Conservation (phyloP, 2,797 vertebrate species). For the Cossypha polioptera region DNA sequence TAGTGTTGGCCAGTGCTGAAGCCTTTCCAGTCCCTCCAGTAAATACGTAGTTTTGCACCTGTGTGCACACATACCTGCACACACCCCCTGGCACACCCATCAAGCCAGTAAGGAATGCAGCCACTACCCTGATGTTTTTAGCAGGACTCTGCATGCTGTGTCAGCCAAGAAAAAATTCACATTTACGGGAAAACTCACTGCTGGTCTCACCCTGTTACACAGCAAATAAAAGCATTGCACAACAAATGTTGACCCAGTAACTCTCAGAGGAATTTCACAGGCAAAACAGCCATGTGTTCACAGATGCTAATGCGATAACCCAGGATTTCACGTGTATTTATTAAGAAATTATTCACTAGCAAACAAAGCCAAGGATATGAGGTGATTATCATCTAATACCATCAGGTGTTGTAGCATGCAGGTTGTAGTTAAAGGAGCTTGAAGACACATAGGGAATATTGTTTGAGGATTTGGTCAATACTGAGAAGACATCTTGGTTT, state of each 20-base stretch:
- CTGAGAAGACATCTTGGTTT: not conserved
- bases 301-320: not conserved
- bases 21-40: not conserved
- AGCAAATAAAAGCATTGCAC: conserved; percentile 33
- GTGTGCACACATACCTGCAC: not conserved
- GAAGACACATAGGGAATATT: not conserved
- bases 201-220: conserved; percentile 1
- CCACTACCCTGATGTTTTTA: not conserved
- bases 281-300: not conserved
- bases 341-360: not conserved
- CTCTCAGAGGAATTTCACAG: conserved; percentile 3
- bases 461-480: not conserved
- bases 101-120: not conserved
- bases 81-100: no score
- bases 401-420: not conserved
- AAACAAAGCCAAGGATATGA: not conserved
- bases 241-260: not conserved
- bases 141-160: not conserved
- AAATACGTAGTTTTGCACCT: not conserved
- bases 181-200: conserved; percentile 39
- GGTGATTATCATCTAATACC: not conserved
- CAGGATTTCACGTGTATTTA: not conserved
- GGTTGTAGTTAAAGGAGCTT: not conserved
- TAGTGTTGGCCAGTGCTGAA: not conserved
- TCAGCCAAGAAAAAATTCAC: conserved; percentile 7